Conservation (phyloP, 2,797 vertebrate genomes). For the Nyctalus aviator region DNA sequence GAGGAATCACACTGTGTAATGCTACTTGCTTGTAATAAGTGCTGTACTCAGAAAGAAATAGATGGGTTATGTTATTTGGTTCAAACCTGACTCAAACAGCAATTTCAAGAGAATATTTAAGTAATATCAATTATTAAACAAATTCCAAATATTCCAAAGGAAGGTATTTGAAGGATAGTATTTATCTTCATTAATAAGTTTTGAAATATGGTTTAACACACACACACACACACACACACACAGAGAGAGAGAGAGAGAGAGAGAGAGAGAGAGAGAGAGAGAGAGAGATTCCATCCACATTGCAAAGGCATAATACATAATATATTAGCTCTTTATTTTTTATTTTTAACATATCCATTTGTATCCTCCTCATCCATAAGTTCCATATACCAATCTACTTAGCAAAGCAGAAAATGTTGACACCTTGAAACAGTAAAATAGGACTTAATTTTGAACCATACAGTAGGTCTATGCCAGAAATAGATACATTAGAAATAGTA, state of each 20-base stretch:
- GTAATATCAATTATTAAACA: not conserved
- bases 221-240: too few species aligned
- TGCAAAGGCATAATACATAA: not conserved
- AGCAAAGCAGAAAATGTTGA: constrained; percentile 19
- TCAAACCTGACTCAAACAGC: not conserved
- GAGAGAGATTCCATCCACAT: not conserved
- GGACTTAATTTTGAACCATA: not conserved
- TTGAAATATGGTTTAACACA: not conserved
- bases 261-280: too few species aligned
- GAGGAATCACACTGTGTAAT: not conserved
- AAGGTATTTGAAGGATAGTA: not conserved
- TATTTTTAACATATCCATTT: not conserved
- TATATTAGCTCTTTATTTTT: not conserved
- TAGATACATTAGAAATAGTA: not conserved
- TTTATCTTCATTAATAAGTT: not conserved
- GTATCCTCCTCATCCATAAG: not conserved
- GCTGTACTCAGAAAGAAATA: not conserved
- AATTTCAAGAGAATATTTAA: not conserved
- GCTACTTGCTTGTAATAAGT: not conserved
- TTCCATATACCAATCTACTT: not conserved
- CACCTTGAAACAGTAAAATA: not conserved
- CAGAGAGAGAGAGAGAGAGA: too few species aligned
- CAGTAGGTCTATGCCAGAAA: not conserved
- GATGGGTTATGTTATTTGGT: not conserved
- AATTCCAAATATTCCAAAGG: not conserved